A percentile compares a stretch with the other conserved stretches of the same genome.
Conservation (phyloP, 1,140 invertebrate genomes). For the Steinernema feltiae region DNA sequence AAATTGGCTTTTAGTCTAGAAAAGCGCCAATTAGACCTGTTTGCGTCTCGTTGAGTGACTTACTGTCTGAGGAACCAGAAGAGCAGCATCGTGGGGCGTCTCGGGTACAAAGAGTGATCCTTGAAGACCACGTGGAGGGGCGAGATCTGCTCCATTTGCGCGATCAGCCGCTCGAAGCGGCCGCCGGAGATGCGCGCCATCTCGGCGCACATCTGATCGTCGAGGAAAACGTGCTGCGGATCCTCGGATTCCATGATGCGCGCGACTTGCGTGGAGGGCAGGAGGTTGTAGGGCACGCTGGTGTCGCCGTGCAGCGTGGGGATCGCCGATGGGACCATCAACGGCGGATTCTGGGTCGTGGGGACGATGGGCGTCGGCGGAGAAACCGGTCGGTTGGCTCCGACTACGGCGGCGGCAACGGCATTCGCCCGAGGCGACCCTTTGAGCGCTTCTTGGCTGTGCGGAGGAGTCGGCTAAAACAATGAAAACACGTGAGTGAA, state of each 20-base stretch:
- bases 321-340: not conserved
- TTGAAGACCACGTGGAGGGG: not conserved
- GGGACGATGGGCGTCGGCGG: not conserved
- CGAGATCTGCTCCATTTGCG: not conserved
- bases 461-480: constrained; percentile 2
- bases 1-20: not conserved
- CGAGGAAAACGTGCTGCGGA: not conserved
- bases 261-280: not conserved
- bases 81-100: not conserved
- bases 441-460: not conserved
- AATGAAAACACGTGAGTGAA: not conserved
- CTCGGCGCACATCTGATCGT: not conserved
- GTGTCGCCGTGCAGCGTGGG: not conserved
- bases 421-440: constrained; percentile 12
- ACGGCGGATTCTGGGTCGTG: not conserved
- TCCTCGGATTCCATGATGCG: not conserved
- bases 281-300: not conserved
- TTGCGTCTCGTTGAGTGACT: not conserved
- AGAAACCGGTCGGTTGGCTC: not conserved
- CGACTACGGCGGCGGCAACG: not conserved
- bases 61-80: constrained; percentile 3
- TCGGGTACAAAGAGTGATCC: not conserved
- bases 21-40: not conserved
- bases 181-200: not conserved
- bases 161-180: constrained; percentile 1